A percentile compares a stretch with the other conserved stretches of the same genome.
Evolutionary conservation across 2,888 invertebrate species (phyloP).

Genomic region (Plebejus argus): DNA sequence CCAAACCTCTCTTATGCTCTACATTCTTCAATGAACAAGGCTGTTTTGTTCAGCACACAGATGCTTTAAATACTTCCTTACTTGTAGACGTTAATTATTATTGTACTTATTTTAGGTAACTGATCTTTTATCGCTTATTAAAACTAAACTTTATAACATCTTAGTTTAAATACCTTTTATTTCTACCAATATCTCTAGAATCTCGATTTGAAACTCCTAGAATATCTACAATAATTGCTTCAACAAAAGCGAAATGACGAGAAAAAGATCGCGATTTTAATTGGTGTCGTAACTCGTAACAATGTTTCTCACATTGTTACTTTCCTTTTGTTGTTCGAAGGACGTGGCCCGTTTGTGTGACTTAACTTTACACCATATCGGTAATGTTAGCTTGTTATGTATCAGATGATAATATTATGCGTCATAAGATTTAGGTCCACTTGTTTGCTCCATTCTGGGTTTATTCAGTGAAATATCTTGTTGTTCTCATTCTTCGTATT

Average conservation of each 20-base stretch:
- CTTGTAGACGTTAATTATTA: no score
- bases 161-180: no score
- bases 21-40: no score
- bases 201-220: background rate
- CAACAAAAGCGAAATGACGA: slow-evolving; percentile 32
- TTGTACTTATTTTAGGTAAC: no score
- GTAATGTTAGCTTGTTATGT: slow-evolving; percentile 19
- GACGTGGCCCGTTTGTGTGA: slow-evolving; percentile 39
- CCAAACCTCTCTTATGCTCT: no score
- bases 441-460: background rate
- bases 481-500: background rate
- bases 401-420: background rate
- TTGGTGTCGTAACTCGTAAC: slow-evolving; percentile 53
- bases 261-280: slow-evolving; percentile 42
- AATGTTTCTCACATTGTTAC: slow-evolving; percentile 53
- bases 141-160: no score
- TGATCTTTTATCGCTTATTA: no score
- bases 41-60: no score
- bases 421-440: background rate
- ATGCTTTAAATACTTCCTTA: no score
- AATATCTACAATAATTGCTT: background rate
- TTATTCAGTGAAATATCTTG: no score
- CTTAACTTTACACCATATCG: slow-evolving; percentile 27
- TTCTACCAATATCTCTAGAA: background rate
- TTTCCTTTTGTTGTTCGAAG: slow-evolving; percentile 53